Percentiles rank a stretch among this genome's conserved stretches.
These are phyloP conservation scores for Lasioglossum marginatum DNA, from an alignment of 2,888 invertebrate species.

Conservation along the genomic window DNA sequence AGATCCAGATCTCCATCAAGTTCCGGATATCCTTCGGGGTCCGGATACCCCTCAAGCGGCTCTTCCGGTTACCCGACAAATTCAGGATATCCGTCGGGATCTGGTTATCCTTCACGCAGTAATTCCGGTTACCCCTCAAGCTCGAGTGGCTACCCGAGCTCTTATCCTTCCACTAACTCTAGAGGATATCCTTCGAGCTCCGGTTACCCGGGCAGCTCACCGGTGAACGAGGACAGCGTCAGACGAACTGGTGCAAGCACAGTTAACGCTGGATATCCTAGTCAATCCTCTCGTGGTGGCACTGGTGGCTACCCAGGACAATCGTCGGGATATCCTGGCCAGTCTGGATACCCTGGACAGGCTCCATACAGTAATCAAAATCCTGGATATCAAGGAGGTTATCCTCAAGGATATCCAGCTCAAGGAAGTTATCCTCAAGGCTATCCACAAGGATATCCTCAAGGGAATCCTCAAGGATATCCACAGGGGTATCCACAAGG, in stretches of 20 bases:
- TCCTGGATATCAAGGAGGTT: conserved; percentile 38
- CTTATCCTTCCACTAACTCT: conserved; percentile 53
- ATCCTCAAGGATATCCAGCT: conserved; percentile 53
- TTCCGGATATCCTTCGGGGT: conserved; percentile 52
- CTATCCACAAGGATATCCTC: conserved; percentile 62
- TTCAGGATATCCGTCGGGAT: conserved; percentile 42
- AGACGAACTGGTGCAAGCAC: conserved; percentile 61
- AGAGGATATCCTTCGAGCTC: conserved; percentile 49
- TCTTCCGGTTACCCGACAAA: conserved; percentile 35
- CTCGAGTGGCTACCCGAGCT: conserved; percentile 49
- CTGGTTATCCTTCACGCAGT: conserved; percentile 53
- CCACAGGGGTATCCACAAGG: conserved; percentile 52
- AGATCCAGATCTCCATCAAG: conserved; percentile 21
- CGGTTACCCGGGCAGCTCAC: conserved; percentile 44
- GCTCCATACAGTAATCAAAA: conserved; percentile 50
- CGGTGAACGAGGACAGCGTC: conserved; percentile 46
- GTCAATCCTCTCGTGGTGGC: conserved; percentile 30
- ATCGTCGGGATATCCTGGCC: conserved; percentile 63
- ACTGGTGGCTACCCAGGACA: conserved; percentile 37
- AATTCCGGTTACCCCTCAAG: conserved; percentile 52
- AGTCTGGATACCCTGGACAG: conserved; percentile 61
- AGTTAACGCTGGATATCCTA: conserved; percentile 68
- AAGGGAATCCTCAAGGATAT: conserved; percentile 54
- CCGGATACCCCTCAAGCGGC: conserved; percentile 38
- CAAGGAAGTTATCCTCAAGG: conserved; percentile 59